Conservation (phyloP, 2,113 vertebrate genomes). For the Oplegnathus fasciatus region DNA sequence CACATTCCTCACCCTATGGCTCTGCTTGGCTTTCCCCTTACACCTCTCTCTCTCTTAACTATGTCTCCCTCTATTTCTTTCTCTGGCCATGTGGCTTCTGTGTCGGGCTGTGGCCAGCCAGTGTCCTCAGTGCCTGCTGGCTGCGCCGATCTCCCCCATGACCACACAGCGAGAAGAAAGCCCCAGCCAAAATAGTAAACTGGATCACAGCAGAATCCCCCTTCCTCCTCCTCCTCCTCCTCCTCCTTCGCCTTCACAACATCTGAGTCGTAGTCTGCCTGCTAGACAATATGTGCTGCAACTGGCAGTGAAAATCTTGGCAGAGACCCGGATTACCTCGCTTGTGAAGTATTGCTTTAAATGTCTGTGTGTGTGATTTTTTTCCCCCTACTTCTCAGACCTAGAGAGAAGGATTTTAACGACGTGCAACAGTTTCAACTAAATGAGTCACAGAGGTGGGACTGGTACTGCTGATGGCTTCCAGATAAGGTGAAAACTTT, state of each 20-base stretch:
- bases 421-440: slow-evolving; percentile 74
- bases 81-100: slow-evolving; percentile 71
- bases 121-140: slow-evolving; percentile 67
- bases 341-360: slow-evolving; percentile 74
- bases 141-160: slow-evolving; percentile 67
- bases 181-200: slow-evolving; percentile 78
- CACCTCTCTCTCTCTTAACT: slow-evolving; percentile 35
- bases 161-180: slow-evolving; percentile 85
- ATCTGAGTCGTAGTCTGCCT: slow-evolving; percentile 69
- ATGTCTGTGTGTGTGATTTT: slow-evolving; percentile 38
- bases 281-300: slow-evolving; percentile 69
- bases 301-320: slow-evolving; percentile 76
- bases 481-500: slow-evolving; percentile 85
- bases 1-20: slow-evolving; percentile 53
- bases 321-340: slow-evolving; percentile 72
- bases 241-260: slow-evolving; percentile 53
- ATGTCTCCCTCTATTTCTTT: slow-evolving; percentile 13
- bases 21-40: slow-evolving; percentile 36
- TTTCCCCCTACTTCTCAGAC: slow-evolving; percentile 37
- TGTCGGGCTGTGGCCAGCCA: slow-evolving; percentile 69
- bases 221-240: slow-evolving; percentile 36
- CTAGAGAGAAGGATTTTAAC: slow-evolving; percentile 63
- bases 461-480: slow-evolving; percentile 81
- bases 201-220: slow-evolving; percentile 75
- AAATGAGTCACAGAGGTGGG: slow-evolving; percentile 80